Evolutionary conservation across 1,140 invertebrate genomes (phyloP), one percentile per base, ranked within the genome.

Genomic region (Rhizoglyphus robini): DNA sequence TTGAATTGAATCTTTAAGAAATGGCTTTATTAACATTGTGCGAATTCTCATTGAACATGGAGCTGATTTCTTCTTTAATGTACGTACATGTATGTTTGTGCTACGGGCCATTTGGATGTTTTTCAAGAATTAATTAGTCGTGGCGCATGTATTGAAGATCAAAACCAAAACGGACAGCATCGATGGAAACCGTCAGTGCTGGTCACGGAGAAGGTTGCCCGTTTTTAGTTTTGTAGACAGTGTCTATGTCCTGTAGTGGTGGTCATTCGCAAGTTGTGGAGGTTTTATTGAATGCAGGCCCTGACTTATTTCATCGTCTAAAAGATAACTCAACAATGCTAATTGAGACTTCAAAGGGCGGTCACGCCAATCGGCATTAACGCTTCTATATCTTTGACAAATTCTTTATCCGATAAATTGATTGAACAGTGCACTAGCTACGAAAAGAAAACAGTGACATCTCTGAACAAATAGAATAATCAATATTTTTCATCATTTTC

Each of bases 81-180:
- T n/a, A n/a, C n/a, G n/a, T n/a, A n/a, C n/a, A 98, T 98, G 89
- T 97, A 96, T 79, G 94, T 92, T 47, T 96, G 93, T 76, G 92
- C 92, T 69, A 90, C 90, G 73, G 95, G 95, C 2, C 91, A 96
- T 78, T 86, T 87, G 72, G 87, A 92, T 68, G 90, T 94, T 67
- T 94, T 97, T 25, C 72, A 75, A 69, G 86, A 88, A 60, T 78
- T n/a, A n/a, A n/a, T n/a, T 31, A 87, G 92, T 71, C 83, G 85
- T 72, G 89, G 88, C 64, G 93, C 93, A 65, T 91, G 96, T 77
- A 90, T 97, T 11, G 96, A 99, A 79, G 92, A 95, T 78, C 90
- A 96, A 76, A 98, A 97, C 79, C 94, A 97, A 77, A 97, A 97
- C 77, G 93, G 94, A 15, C 96, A 99, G 78, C 96, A 27, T 80